A percentile compares a stretch with the other conserved stretches of the same genome.
phyloP scores from a whole-genome alignment of 2,888 invertebrate species.

The Cryptosula pallasiana region DNA sequence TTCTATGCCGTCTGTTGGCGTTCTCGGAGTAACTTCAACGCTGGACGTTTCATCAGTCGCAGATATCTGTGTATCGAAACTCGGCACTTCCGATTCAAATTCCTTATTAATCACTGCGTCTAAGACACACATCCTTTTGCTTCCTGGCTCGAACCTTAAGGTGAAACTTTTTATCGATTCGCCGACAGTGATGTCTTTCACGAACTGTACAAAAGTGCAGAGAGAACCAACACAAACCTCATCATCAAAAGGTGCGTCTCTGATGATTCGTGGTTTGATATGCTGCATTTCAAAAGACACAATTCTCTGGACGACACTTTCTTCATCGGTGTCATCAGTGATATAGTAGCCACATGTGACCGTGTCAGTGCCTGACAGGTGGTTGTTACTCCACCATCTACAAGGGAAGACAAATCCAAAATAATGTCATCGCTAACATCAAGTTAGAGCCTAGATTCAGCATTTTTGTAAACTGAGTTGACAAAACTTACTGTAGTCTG shows the following conservation, averaged over 20 bases:
- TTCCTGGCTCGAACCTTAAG: constrained; percentile 5
- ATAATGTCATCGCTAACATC: too few species aligned
- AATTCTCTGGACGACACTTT: neutral
- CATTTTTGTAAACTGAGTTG: too few species aligned
- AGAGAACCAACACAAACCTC: constrained; percentile 8
- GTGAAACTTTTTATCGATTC: neutral
- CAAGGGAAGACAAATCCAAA: neutral
- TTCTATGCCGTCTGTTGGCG: neutral
- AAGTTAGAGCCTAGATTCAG: too few species aligned
- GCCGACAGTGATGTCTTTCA: neutral
- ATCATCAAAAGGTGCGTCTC: neutral
- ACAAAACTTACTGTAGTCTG: constrained; percentile 9
- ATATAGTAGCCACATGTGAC: constrained; percentile 8
- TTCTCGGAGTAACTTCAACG: constrained; percentile 1
- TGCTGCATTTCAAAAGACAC: constrained; percentile 7
- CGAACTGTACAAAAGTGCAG: constrained; percentile 17
- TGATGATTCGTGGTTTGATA: neutral
- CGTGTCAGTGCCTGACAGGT: neutral
- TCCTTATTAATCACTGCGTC: neutral
- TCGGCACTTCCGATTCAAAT: neutral
- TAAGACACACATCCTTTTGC: constrained; percentile 13
- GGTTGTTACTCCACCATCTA: constrained; percentile 17
- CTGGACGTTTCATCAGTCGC: constrained; percentile 13
- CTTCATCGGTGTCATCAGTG: neutral
- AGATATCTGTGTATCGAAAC: constrained; percentile 10